Conservation (phyloP, 2,113 vertebrate species). For the Cyphomyrus plagiostoma region DNA sequence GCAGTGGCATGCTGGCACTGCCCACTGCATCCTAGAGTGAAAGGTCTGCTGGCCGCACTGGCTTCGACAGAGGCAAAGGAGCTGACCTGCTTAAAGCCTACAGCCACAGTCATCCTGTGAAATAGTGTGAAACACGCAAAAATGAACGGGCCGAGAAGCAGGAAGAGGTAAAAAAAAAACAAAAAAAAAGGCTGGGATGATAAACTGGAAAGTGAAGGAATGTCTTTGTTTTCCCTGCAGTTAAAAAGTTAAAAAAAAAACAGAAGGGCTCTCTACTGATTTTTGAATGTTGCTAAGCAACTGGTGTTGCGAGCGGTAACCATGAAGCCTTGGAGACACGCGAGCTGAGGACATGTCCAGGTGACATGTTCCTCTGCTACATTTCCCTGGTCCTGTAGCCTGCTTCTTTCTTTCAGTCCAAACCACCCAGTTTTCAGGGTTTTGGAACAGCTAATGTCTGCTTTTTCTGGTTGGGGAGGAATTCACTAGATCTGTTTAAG, state of each 20-base stretch:
- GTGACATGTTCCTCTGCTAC: not conserved
- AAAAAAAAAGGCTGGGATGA: not conserved
- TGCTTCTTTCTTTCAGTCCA: not conserved
- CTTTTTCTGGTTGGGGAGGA: not conserved
- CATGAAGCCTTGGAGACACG: conserved; percentile 25
- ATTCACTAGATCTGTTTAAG: not conserved
- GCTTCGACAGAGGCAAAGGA: not conserved
- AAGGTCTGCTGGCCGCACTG: not conserved
- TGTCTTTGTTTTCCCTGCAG: not conserved
- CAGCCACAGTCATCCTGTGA: not conserved
- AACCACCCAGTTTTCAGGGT: not conserved
- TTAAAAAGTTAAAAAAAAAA: conserved; percentile 5
- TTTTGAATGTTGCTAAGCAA: conserved; percentile 44
- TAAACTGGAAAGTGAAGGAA: not conserved
- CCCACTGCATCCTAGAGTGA: not conserved
- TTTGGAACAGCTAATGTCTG: not conserved
- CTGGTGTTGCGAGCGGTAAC: conserved; percentile 35
- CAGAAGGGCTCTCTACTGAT: conserved; percentile 33
- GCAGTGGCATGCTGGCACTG: not conserved
- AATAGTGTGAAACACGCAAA: not conserved
- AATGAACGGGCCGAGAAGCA: not conserved
- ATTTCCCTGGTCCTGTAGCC: not conserved
- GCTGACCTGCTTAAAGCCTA: not conserved
- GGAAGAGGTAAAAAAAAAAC: not conserved
- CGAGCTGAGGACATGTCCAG: conserved; percentile 19